Base-by-base conservation (phyloP, 2,113 vertebrate species). In the Pandion haliaetus region DNA sequence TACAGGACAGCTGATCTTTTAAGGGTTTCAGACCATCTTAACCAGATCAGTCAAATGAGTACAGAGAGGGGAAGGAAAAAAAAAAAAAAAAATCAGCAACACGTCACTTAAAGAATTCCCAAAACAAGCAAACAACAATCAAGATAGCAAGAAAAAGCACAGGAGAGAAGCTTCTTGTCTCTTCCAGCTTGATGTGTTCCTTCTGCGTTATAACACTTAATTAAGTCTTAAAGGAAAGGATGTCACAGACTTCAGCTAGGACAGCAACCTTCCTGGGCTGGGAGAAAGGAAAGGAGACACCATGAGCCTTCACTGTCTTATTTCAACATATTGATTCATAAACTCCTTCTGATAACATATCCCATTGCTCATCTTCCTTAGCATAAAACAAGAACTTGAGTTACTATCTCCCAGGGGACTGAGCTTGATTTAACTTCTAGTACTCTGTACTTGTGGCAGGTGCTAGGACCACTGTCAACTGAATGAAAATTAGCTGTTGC, bases 371-470 rank as follows among this genome's bases (percentile, higher is more conserved):
- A 40, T 24, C 67, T 26, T 69, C 83, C 49, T 77, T 49, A 65
- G 38, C 32, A 9, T 28, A 32, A 18, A 4, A 36, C 38, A 67
- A 63, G 32, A 21, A 45, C 47, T 74, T 13, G 47, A 71, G 45
- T 42, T 69, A 15, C 38, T 38, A 6, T 21, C 26, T 69, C 62
- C 36, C 40, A 44, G 58, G 7, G 16, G 6, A 32, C n/a, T 16
- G 24, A 93, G 36, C 49, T 36, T 44, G 74, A 67, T 65, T 82
- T 63, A 21, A 61, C 18, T 82, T 52, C 34, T 20, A 38, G 38
- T 9, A 28, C 23, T 36, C 2, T 0, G 2, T 8, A 25, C 52
- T 67, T 34, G 9, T 20, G 28, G n/a, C 50, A 38, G 77, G 63
- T 28, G 36, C 42, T 88, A 38, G 14, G 32, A 32, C 38, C 10